These are phyloP conservation scores for Syrmaticus mikado DNA, from an alignment of 2,113 vertebrate genomes.

Conservation along the genomic window DNA sequence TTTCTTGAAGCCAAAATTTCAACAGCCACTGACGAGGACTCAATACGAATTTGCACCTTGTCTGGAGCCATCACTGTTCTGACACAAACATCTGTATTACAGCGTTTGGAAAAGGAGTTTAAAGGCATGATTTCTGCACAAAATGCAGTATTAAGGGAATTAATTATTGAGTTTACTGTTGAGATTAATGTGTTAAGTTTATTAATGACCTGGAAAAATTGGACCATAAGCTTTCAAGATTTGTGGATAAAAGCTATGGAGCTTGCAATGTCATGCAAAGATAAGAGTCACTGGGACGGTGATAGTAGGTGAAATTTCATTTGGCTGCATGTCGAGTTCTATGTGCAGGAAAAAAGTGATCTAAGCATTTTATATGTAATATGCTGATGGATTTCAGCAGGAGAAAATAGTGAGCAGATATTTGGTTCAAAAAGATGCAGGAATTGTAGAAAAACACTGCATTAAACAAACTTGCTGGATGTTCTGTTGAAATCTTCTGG, in stretches of 20 bases:
- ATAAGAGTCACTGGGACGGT: background rate
- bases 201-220: conserved; percentile 21
- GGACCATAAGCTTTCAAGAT: conserved; percentile 32
- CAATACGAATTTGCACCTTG: background rate
- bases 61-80: background rate
- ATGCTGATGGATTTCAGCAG: background rate
- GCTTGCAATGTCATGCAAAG: background rate
- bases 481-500: background rate
- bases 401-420: background rate
- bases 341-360: background rate
- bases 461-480: background rate
- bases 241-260: conserved; percentile 33
- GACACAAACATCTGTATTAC: background rate
- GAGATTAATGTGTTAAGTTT: background rate
- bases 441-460: background rate
- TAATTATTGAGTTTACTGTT: background rate
- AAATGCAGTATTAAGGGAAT: background rate
- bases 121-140: background rate
- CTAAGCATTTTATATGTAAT: background rate
- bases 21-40: background rate
- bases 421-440: background rate
- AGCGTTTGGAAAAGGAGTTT: background rate
- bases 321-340: background rate
- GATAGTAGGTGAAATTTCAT: background rate
- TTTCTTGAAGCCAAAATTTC: background rate